phyloP scores from a whole-genome alignment of 2,113 vertebrate species.

The Glareola pratincola region DNA sequence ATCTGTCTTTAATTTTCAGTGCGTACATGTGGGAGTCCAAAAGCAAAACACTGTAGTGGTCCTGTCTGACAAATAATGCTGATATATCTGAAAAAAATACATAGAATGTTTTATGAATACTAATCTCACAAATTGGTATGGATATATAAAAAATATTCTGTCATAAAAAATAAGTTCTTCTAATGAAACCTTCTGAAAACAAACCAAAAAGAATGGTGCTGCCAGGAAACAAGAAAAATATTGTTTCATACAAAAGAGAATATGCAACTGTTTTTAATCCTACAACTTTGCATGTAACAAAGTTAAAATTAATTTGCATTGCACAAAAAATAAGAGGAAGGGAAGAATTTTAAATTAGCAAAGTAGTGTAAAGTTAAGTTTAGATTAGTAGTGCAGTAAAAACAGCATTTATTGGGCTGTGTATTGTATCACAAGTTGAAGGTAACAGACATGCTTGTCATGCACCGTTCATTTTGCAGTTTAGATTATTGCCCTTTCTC shows the following conservation, averaged over 20 bases:
- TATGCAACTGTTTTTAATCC: background rate
- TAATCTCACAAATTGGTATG: background rate
- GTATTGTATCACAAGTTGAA: background rate
- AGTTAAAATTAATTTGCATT: background rate
- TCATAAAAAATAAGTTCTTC: background rate
- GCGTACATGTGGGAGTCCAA: background rate
- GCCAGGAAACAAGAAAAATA: background rate
- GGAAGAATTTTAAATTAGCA: background rate
- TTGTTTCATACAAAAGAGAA: background rate
- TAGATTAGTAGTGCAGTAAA: background rate
- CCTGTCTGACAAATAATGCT: background rate
- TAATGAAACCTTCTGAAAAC: background rate
- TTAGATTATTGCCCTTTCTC: background rate
- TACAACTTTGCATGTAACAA: background rate
- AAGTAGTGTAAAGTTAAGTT: background rate
- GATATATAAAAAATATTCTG: background rate
- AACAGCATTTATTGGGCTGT: rapidly evolving
- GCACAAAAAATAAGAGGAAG: background rate
- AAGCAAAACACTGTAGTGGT: background rate
- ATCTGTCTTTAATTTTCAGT: background rate
- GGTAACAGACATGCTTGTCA: background rate
- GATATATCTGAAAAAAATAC: background rate
- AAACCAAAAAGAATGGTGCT: background rate
- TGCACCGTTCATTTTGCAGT: background rate
- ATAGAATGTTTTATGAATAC: background rate